A percentile compares a stretch with the other conserved stretches of the same genome.
Evolutionary conservation across 2,797 vertebrate genomes (phyloP).

Genomic region (Nannoperca australis): DNA sequence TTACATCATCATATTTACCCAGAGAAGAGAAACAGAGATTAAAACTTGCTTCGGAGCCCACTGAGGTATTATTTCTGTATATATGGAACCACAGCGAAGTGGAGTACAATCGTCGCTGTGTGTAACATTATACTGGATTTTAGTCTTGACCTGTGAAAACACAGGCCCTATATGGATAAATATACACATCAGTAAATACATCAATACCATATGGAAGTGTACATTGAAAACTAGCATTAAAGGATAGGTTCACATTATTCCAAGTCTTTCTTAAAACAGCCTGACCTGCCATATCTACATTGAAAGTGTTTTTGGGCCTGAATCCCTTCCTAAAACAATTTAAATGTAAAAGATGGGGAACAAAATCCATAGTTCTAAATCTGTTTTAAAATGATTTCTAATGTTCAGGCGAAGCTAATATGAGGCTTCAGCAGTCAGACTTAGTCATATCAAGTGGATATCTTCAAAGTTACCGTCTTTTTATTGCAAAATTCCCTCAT

Average conservation of each 20-base stretch:
- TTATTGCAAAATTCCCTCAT: neutral
- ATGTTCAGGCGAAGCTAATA: neutral
- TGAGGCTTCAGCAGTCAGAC: neutral
- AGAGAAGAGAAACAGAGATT: conserved; percentile 76
- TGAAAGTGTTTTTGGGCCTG: neutral
- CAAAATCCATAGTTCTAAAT: conserved; percentile 3
- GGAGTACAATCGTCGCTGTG: conserved; percentile 24
- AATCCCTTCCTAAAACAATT: neutral
- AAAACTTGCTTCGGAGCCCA: conserved; percentile 72
- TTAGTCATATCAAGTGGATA: neutral
- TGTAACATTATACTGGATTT: conserved; percentile 59
- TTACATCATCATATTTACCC: conserved; percentile 84
- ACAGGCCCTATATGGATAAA: conserved; percentile 24
- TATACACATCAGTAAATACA: conserved; percentile 24
- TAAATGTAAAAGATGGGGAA: neutral
- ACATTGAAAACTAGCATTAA: conserved; percentile 9
- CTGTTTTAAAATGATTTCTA: neutral
- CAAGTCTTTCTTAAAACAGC: neutral
- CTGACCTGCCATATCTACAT: neutral
- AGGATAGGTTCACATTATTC: neutral
- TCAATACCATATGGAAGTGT: conserved; percentile 6
- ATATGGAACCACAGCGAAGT: conserved; percentile 43
- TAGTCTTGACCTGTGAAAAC: conserved; percentile 57
- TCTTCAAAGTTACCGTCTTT: conserved; percentile 1
- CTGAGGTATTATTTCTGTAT: conserved; percentile 67